These are phyloP conservation scores for Heterodera carotae DNA, from an alignment of 1,140 invertebrate species.

Conservation along the genomic window DNA sequence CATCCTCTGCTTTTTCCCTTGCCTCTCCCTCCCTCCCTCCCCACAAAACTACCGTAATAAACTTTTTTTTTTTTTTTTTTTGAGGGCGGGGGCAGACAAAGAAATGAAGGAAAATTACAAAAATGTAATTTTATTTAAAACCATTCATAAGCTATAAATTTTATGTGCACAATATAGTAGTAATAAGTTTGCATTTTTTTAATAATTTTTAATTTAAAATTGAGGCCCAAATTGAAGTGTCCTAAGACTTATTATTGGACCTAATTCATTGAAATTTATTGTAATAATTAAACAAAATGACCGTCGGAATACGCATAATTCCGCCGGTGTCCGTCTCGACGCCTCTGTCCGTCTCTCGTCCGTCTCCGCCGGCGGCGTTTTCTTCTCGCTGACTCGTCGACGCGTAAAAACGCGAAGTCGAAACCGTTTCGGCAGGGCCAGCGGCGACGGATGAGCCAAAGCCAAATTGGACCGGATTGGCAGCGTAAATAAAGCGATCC, in stretches of 20 bases:
- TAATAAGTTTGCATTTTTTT: no score
- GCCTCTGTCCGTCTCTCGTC: not conserved
- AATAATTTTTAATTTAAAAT: no score
- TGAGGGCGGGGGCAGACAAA: no score
- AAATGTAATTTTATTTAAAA: no score
- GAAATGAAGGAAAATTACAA: no score
- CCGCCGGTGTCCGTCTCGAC: not conserved
- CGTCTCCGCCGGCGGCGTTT: not conserved
- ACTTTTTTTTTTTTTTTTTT: not conserved
- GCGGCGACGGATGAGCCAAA: not conserved
- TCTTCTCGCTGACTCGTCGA: not conserved
- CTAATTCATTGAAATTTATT: no score
- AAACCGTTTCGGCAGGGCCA: not conserved
- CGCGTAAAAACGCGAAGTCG: not conserved
- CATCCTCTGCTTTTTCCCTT: no score
- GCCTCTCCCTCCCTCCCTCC: no score
- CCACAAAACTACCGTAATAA: not conserved
- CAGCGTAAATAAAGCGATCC: conserved; percentile 14
- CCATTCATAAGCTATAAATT: no score
- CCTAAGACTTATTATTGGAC: no score
- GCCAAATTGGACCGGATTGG: not conserved
- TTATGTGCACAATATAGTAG: no score
- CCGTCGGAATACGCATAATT: conserved; percentile 9
- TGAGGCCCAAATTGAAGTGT: no score
- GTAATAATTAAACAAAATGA: not conserved